Conservation (phyloP, 2,797 vertebrate genomes). For the Nyctibius grandis region DNA sequence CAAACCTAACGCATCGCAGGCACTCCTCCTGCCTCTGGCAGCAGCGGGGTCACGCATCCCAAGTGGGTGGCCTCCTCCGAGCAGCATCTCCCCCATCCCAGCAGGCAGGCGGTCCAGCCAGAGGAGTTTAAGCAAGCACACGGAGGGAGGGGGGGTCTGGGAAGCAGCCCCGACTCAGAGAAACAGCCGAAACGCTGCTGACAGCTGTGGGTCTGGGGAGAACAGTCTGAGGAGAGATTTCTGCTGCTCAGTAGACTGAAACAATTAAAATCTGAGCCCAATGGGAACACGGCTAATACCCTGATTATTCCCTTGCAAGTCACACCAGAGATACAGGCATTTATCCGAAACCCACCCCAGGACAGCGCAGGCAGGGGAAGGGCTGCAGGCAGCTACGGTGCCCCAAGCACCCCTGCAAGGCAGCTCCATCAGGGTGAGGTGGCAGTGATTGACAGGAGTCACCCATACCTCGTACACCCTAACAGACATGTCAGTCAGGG, state of each 20-base stretch:
- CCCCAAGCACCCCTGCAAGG: neutral
- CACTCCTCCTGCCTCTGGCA: neutral
- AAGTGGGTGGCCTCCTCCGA: neutral
- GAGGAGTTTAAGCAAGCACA: neutral
- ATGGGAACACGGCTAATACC: neutral
- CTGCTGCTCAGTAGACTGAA: neutral
- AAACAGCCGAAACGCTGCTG: rapidly evolving
- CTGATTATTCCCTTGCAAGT: neutral
- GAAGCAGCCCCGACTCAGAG: neutral
- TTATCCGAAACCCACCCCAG: rapidly evolving
- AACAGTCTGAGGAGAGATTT: neutral
- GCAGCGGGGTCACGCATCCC: rapidly evolving
- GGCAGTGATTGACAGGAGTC: neutral
- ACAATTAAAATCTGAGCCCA: neutral
- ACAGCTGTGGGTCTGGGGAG: neutral
- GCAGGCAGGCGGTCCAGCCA: rapidly evolving
- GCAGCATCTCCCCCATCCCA: neutral
- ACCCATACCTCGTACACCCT: rapidly evolving
- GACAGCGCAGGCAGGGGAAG: neutral
- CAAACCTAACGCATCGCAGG: neutral
- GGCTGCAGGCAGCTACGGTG: rapidly evolving
- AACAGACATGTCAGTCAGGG: rapidly evolving
- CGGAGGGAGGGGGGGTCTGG: neutral
- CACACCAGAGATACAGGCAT: neutral
- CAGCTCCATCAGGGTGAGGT: neutral